Conservation (phyloP, 1,140 invertebrate species). For the Lysiphlebus fabarum region DNA sequence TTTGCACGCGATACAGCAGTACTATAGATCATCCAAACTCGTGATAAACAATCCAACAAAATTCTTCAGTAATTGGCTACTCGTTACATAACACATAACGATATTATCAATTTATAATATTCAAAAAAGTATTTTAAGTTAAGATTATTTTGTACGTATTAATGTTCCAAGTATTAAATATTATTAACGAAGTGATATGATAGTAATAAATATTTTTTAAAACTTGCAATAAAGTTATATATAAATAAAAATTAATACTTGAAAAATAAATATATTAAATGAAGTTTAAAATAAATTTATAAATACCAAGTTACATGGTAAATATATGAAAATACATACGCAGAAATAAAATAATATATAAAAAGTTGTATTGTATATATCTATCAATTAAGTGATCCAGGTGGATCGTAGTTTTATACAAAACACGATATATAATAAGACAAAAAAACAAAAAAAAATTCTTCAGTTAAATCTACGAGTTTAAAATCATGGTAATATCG, state of each 20-base stretch:
- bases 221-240: not conserved
- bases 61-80: constrained; percentile 21
- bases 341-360: not conserved
- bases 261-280: not conserved
- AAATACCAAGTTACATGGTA: not conserved
- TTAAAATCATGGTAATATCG: constrained; percentile 14
- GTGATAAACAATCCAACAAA: constrained; percentile 23
- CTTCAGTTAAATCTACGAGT: constrained; percentile 15
- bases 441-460: not conserved
- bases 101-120: constrained; percentile 26
- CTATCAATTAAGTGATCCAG: constrained; percentile 23
- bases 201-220: constrained; percentile 14
- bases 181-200: constrained; percentile 22
- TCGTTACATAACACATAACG: constrained; percentile 23
- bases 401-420: constrained; percentile 1
- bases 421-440: constrained; percentile 2
- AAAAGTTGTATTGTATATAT: constrained; percentile 14
- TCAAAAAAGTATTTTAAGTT: not conserved
- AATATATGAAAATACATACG: not conserved
- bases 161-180: constrained; percentile 19
- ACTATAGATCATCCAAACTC: not conserved
- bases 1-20: not conserved
- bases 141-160: constrained; percentile 15
- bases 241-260: constrained; percentile 11
- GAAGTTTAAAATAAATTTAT: not conserved